Evolutionary conservation across 2,113 vertebrate genomes (phyloP), one percentile per base, ranked within the genome.

Genomic region (Dromiciops gliroides): DNA sequence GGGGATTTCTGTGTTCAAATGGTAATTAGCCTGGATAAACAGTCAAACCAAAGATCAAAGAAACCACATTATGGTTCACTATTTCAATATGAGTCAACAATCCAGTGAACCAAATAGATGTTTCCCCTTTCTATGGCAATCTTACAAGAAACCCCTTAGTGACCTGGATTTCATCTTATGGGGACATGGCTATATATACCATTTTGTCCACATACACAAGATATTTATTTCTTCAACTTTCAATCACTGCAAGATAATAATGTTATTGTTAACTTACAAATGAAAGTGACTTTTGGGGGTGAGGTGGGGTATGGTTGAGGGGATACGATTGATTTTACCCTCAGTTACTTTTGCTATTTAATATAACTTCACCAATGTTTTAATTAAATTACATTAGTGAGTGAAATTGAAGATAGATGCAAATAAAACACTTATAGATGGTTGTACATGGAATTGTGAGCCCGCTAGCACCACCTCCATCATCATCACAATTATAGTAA

Each of bases 11-110:
- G 16, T 52, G 92, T 51, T 95, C 60, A 89, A 90, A 95, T 50
- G 88, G 6, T 90, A 94, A 94, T 94, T 91, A 94, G 90, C 83
- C 95, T 92, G 94, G 60, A 94, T 95, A 95, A 92, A 95, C 28
- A 92, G 89, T 90, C 37, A 67, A 94, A 92, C 50, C 90, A 92
- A 11, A 95, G 92, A 95, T 95, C 92, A 97, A 96, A 96, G 89
- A 50, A 50, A 95, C 22, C 0, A 0, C 52, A 88, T 95, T 90
- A 60, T 24, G 83, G 44, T 24, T 49, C 48, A 91, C 8, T 4
- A 75, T 94, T 94, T 96, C 89, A 37, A 90, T 50, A 44, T 16
- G 67, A 90, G 37, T 94, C 83, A 91, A 93, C 93, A 90, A 89
- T 51, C 56, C 23, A 56, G 89, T 3, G 47, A 94, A 44, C 31